phyloP scores from a whole-genome alignment of 2,888 invertebrate genomes.

The Chloroclysta siterata region DNA sequence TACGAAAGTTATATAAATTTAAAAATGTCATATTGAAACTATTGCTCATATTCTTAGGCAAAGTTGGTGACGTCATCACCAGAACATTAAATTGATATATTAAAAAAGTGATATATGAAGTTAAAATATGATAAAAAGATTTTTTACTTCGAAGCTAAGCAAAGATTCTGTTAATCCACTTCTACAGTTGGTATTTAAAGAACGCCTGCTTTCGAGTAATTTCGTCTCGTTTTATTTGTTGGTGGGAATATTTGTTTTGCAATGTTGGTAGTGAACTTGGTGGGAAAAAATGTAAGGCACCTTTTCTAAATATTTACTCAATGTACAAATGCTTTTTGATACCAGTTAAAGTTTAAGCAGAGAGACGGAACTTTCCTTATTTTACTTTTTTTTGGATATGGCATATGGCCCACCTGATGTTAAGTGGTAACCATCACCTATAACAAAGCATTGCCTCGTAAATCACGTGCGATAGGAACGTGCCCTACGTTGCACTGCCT shows the following conservation, averaged over 20 bases:
- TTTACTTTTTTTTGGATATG: too few species aligned
- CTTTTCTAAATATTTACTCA: constrained; percentile 6
- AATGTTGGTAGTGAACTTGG: constrained; percentile 24
- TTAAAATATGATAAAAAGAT: constrained; percentile 68
- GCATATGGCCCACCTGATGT: too few species aligned
- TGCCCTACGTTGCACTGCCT: too few species aligned
- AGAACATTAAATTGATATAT: too few species aligned
- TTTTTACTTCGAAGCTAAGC: constrained; percentile 73
- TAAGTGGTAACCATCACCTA: too few species aligned
- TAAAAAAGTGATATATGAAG: too few species aligned
- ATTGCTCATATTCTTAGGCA: too few species aligned
- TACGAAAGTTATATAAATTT: too few species aligned
- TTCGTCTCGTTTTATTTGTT: constrained; percentile 42
- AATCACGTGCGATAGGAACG: too few species aligned
- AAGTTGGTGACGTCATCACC: too few species aligned
- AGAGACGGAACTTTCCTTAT: not conserved
- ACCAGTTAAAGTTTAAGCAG: not conserved
- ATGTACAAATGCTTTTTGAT: not conserved
- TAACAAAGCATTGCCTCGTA: too few species aligned
- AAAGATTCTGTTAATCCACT: constrained; percentile 68
- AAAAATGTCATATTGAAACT: too few species aligned
- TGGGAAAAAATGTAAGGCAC: constrained; percentile 26
- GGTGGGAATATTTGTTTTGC: constrained; percentile 35
- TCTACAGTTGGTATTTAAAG: constrained; percentile 50
- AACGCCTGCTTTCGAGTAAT: constrained; percentile 42